Percentiles rank a stretch among this genome's conserved stretches.
Conservation (phyloP, 2,888 invertebrate species). For the Tethea ocularis region DNA sequence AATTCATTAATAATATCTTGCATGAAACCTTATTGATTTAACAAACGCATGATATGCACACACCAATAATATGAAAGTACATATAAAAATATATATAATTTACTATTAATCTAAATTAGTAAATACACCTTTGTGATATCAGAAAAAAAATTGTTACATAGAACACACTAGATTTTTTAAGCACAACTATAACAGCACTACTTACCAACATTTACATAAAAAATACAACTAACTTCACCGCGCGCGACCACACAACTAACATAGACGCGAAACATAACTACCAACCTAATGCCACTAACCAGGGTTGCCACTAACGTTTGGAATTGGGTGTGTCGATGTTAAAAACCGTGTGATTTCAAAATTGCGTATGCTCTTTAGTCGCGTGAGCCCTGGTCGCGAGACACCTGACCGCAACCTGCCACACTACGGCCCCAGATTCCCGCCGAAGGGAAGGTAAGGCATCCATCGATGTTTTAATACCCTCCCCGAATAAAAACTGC, state of each 20-base stretch:
- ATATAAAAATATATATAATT: too few species aligned
- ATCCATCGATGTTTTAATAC: constrained; percentile 8
- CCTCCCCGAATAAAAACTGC: background rate
- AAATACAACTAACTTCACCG: constrained; percentile 16
- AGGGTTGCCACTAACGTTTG: constrained; percentile 14
- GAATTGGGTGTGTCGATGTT: constrained; percentile 9
- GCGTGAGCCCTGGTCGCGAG: constrained; percentile 93
- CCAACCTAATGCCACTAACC: constrained; percentile 12
- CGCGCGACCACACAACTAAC: constrained; percentile 22
- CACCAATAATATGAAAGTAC: background rate
- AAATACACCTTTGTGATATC: background rate
- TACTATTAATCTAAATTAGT: too few species aligned
- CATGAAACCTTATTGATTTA: background rate
- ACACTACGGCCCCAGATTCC: constrained; percentile 95
- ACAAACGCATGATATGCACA: background rate
- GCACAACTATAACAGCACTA: background rate
- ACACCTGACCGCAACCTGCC: constrained; percentile 93
- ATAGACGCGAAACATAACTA: constrained; percentile 16
- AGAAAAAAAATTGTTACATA: background rate
- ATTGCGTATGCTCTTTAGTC: constrained; percentile 86
- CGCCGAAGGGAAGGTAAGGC: constrained; percentile 92
- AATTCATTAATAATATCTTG: background rate
- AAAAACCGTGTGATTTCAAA: constrained; percentile 51
- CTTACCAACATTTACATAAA: background rate
- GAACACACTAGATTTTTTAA: background rate